Evolutionary conservation across 1,140 invertebrate species (phyloP).

Genomic region (Belonocnema kinseyi): DNA sequence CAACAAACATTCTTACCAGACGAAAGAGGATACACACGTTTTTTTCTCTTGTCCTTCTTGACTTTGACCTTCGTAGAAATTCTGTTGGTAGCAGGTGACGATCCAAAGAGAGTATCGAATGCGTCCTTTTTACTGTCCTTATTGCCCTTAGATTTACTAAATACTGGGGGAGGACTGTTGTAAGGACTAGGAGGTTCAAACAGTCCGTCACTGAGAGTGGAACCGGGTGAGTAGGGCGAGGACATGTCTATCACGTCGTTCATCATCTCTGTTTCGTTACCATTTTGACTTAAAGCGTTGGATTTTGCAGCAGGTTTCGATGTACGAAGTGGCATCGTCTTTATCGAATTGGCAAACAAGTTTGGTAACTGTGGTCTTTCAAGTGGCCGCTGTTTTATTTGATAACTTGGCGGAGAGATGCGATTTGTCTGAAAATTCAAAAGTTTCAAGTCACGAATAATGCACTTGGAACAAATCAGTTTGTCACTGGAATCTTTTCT

Average conservation of each 20-base stretch:
- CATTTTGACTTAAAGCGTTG: constrained; percentile 69
- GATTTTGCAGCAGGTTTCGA: constrained; percentile 58
- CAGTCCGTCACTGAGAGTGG: constrained; percentile 88
- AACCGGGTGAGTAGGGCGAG: constrained; percentile 90
- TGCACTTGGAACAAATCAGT: neutral
- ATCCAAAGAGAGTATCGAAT: constrained; percentile 77
- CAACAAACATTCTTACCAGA: constrained; percentile 42
- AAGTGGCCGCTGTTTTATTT: constrained; percentile 64
- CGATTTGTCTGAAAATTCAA: constrained; percentile 63
- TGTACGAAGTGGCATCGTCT: constrained; percentile 47
- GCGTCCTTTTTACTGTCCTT: constrained; percentile 65
- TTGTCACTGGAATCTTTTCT: no score
- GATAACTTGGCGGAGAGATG: constrained; percentile 70
- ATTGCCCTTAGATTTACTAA: constrained; percentile 70
- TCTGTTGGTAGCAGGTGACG: constrained; percentile 62
- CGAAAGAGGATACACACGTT: constrained; percentile 49
- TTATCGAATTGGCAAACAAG: constrained; percentile 67
- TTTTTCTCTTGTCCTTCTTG: constrained; percentile 76
- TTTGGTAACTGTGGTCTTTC: constrained; percentile 67
- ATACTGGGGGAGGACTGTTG: constrained; percentile 62
- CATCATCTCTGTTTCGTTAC: constrained; percentile 67
- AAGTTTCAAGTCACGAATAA: constrained; percentile 34
- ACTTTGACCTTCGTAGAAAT: constrained; percentile 52
- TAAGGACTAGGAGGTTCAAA: constrained; percentile 86
- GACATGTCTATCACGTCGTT: constrained; percentile 81